phyloP scores from a whole-genome alignment of 2,113 vertebrate genomes.

The Lepus timidus region DNA sequence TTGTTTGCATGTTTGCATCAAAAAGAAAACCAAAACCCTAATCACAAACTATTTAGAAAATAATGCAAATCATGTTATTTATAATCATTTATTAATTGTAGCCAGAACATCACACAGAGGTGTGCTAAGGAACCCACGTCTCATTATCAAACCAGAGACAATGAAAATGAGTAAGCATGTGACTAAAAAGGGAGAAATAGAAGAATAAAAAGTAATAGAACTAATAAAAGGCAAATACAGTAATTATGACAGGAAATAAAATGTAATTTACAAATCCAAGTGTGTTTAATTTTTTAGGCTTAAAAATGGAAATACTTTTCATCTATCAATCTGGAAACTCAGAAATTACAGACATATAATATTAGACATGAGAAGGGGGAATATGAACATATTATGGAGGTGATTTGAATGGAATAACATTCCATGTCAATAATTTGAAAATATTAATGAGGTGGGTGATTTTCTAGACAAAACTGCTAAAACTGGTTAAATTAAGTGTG shows the following conservation, averaged over 20 bases:
- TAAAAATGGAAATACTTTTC: slow-evolving; percentile 15
- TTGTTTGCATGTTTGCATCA: not conserved
- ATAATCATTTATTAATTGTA: slow-evolving; percentile 15
- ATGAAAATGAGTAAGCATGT: slow-evolving; percentile 2
- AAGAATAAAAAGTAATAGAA: slow-evolving; percentile 17
- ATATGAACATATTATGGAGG: not conserved
- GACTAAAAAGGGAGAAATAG: not conserved
- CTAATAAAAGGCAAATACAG: not conserved
- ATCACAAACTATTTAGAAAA: slow-evolving; percentile 42
- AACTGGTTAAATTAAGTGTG: not conserved
- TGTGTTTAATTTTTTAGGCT: slow-evolving; percentile 28
- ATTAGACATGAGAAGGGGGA: not conserved
- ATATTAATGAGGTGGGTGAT: slow-evolving; percentile 45
- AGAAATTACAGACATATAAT: slow-evolving; percentile 36
- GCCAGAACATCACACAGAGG: not conserved
- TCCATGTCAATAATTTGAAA: slow-evolving; percentile 41
- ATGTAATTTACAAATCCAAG: not conserved
- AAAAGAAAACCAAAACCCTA: not conserved
- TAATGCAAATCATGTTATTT: slow-evolving; percentile 47
- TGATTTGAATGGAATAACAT: slow-evolving; percentile 2
- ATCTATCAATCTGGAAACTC: not conserved
- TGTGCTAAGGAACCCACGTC: not conserved
- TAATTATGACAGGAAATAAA: slow-evolving; percentile 38
- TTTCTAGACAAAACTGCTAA: slow-evolving; percentile 33
- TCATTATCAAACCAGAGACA: slow-evolving; percentile 38